A percentile compares a stretch with the other conserved stretches of the same genome.
Evolutionary conservation across 2,888 invertebrate species (phyloP).

Genomic region (Cecidostiba fungosa): DNA sequence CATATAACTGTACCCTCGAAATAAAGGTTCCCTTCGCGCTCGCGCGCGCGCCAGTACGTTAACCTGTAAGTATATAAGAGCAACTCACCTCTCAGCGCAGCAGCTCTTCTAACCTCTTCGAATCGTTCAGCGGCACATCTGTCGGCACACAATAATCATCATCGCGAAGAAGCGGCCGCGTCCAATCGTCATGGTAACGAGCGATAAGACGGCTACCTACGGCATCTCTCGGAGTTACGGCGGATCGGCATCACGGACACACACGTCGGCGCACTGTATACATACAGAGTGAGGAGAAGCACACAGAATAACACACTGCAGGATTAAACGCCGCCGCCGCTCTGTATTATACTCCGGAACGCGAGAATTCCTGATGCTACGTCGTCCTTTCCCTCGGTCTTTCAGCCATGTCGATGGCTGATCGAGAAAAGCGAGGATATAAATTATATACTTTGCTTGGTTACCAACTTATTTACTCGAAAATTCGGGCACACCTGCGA

Average conservation of each 20-base stretch:
- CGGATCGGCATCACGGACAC: background rate
- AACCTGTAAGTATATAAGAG: background rate
- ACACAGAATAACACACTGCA: background rate
- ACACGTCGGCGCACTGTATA: background rate
- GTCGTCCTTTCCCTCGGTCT: background rate
- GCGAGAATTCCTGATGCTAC: background rate
- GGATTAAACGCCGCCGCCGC: background rate
- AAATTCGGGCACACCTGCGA: background rate
- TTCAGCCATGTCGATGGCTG: background rate
- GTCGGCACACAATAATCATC: slow-evolving; percentile 5
- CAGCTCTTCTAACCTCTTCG: slow-evolving; percentile 8
- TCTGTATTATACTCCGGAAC: background rate
- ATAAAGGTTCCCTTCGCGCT: slow-evolving; percentile 24
- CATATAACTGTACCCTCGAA: slow-evolving; percentile 42
- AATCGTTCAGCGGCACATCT: slow-evolving; percentile 1
- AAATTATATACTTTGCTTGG: background rate
- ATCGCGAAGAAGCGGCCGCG: background rate
- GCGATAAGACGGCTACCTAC: background rate
- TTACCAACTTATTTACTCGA: background rate
- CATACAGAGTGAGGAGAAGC: background rate
- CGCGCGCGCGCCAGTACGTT: background rate
- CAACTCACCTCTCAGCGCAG: slow-evolving; percentile 1
- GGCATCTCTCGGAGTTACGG: background rate
- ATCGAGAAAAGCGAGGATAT: background rate
- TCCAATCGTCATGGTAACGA: slow-evolving; percentile 16